Evolutionary conservation across 2,113 vertebrate species (phyloP).

Genomic region (Trichomycterus rosablanca): DNA sequence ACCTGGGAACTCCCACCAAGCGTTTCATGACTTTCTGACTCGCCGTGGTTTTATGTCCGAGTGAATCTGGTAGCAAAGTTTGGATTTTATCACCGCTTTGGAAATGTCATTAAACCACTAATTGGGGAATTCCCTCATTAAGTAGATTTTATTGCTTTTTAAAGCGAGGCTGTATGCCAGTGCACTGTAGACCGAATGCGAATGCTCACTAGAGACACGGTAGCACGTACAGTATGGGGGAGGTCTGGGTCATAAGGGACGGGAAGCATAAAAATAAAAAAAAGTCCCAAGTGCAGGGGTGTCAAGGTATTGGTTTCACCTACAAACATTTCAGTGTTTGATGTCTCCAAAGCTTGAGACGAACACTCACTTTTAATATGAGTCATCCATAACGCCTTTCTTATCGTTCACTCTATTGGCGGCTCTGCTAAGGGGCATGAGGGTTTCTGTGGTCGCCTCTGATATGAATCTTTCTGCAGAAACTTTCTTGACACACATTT

Average conservation of each 20-base stretch:
- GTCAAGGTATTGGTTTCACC: constrained; percentile 24
- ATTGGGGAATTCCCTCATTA: constrained; percentile 33
- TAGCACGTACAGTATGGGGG: constrained; percentile 5
- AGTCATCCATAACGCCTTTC: constrained; percentile 44
- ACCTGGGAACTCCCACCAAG: constrained; percentile 12
- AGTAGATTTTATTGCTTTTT: background rate
- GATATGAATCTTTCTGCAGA: constrained; percentile 25
- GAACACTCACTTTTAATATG: constrained; percentile 48
- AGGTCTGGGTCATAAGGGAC: constrained; percentile 30
- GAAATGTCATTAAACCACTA: constrained; percentile 44
- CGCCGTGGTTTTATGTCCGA: constrained; percentile 20
- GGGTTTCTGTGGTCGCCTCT: constrained; percentile 44
- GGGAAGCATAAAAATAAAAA: constrained; percentile 38
- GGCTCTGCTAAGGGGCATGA: constrained; percentile 37
- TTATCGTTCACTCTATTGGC: constrained; percentile 24
- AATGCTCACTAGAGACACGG: background rate
- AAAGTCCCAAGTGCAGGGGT: constrained; percentile 47
- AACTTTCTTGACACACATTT: constrained; percentile 46
- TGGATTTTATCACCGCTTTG: constrained; percentile 27
- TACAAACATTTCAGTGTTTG: constrained; percentile 36
- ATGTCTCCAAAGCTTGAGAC: constrained; percentile 33
- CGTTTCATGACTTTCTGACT: background rate
- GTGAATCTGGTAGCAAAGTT: constrained; percentile 8
- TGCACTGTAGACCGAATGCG: background rate
- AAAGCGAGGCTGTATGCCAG: background rate